These are phyloP conservation scores for Perdita meconis DNA, from an alignment of 2,888 invertebrate genomes.

Conservation along the genomic window DNA sequence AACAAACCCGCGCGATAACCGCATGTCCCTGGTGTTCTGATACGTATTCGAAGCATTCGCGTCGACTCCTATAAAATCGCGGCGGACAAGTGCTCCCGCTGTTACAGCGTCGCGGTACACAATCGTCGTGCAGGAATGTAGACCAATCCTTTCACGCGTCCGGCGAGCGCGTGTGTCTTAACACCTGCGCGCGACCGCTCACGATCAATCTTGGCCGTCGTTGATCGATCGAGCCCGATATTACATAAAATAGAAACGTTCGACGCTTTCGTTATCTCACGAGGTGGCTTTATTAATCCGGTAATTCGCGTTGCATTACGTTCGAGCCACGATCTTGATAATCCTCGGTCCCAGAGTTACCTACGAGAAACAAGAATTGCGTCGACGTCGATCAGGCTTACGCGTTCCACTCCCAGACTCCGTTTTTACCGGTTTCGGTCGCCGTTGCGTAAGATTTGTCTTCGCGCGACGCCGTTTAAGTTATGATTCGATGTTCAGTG, in stretches of 20 bases:
- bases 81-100: conserved; percentile 53
- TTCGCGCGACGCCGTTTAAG: not conserved
- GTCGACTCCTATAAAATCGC: conserved; percentile 47
- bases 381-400: conserved; percentile 26
- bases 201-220: conserved; percentile 56
- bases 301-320: conserved; percentile 33
- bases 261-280: conserved; percentile 34
- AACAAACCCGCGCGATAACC: too few species aligned
- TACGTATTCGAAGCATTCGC: conserved; percentile 39
- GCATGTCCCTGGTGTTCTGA: conserved; percentile 45
- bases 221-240: conserved; percentile 56
- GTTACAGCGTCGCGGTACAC: conserved; percentile 46
- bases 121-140: conserved; percentile 60
- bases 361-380: not conserved
- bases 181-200: conserved; percentile 59
- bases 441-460: conserved; percentile 1
- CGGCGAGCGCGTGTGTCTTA: conserved; percentile 52
- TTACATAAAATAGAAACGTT: conserved; percentile 62
- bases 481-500: not conserved
- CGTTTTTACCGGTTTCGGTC: conserved; percentile 9
- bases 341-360: conserved; percentile 7
- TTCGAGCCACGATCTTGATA: conserved; percentile 28
- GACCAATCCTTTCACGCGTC: conserved; percentile 63
- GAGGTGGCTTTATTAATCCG: conserved; percentile 50
- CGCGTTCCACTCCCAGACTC: conserved; percentile 3